These are phyloP conservation scores for Enteromius anoplus DNA, from an alignment of 2,797 vertebrate species.

Conservation along the genomic window DNA sequence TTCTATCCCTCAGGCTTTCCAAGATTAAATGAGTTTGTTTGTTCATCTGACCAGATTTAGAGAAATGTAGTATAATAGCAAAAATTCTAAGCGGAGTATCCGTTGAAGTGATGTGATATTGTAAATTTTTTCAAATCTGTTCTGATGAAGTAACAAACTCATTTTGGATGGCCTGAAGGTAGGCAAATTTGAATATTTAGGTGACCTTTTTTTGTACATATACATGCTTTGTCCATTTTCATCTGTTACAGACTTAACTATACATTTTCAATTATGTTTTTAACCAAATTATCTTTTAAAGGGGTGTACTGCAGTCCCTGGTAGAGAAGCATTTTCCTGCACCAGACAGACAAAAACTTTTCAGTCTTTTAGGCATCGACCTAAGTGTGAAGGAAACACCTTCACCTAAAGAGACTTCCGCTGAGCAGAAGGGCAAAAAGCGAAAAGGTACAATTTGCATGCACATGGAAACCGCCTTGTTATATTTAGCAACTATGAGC, in stretches of 20 bases:
- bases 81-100: not conserved
- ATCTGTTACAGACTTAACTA: not conserved
- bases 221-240: no score
- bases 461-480: not conserved
- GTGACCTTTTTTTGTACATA: not conserved
- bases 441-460: constrained; percentile 84
- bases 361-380: constrained; percentile 94
- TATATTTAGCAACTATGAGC: not conserved
- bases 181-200: not conserved
- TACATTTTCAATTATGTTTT: not conserved
- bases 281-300: constrained; percentile 60
- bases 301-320: constrained; percentile 96
- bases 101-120: not conserved
- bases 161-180: not conserved
- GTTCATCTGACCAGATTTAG: not conserved
- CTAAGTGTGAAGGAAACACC: constrained; percentile 89
- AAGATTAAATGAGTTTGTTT: not conserved
- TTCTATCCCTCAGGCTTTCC: not conserved
- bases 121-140: not conserved
- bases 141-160: not conserved
- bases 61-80: not conserved
- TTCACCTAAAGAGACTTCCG: constrained; percentile 82
- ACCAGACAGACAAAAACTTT: constrained; percentile 96
- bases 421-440: constrained; percentile 90
- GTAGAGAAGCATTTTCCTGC: constrained; percentile 99